A percentile compares a stretch with the other conserved stretches of the same genome.
Evolutionary conservation across 2,888 invertebrate genomes (phyloP).

Genomic region (Tenthredo mesomela): DNA sequence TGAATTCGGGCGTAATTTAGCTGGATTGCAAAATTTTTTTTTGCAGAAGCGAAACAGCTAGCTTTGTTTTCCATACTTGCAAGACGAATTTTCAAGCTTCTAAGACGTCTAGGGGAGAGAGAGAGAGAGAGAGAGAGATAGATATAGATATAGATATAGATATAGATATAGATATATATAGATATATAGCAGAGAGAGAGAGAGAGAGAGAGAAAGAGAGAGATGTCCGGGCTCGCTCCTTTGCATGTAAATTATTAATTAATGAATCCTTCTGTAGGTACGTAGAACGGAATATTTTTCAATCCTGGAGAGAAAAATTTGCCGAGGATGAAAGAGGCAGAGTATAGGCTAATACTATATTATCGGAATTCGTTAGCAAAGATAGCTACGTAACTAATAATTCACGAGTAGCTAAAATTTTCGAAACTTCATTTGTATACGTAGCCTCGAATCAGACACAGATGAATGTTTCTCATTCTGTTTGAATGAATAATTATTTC

Average conservation of each 20-base stretch:
- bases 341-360: conserved; percentile 22
- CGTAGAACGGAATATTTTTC: conserved; percentile 31
- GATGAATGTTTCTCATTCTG: neutral
- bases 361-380: neutral
- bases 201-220: too few relatives aligned
- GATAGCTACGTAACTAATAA: neutral
- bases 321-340: neutral
- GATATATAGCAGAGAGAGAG: too few relatives aligned
- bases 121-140: too few relatives aligned
- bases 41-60: too few relatives aligned
- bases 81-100: neutral
- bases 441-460: neutral
- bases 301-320: neutral
- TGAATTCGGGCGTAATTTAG: neutral
- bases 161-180: too few relatives aligned
- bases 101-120: neutral
- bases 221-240: neutral
- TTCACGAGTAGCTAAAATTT: neutral
- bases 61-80: neutral
- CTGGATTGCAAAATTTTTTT: neutral
- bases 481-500: neutral
- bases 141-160: too few relatives aligned
- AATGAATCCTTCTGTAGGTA: conserved; percentile 19
- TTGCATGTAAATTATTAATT: conserved; percentile 25
- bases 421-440: neutral